Percentiles rank a stretch among this genome's conserved stretches.
Conservation (phyloP, 2,888 invertebrate genomes). For the Vanessa cardui region DNA sequence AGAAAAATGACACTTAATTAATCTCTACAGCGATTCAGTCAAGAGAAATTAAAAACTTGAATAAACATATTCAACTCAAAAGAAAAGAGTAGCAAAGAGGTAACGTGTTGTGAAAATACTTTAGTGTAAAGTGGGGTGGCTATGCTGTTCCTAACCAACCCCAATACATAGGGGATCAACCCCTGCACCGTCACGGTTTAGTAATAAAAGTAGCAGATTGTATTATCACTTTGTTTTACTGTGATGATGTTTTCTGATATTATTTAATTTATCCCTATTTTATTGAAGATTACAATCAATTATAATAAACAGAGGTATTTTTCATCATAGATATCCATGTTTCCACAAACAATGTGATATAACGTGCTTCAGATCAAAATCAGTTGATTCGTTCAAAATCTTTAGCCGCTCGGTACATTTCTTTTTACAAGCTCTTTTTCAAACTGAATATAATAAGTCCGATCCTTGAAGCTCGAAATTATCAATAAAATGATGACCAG, state of each 20-base stretch:
- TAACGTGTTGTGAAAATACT: constrained; percentile 33
- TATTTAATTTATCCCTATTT: too few species aligned
- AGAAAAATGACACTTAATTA: background rate
- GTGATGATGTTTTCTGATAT: background rate
- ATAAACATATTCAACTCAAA: constrained; percentile 7
- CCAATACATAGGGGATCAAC: constrained; percentile 37
- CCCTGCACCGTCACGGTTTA: constrained; percentile 18
- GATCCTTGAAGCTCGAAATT: too few species aligned
- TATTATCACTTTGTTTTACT: constrained; percentile 12
- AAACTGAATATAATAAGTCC: too few species aligned
- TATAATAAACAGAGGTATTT: too few species aligned
- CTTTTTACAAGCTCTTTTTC: too few species aligned
- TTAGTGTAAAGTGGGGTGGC: constrained; percentile 16
- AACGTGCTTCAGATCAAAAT: too few species aligned
- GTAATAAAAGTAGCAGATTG: constrained; percentile 20
- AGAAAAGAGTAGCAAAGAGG: constrained; percentile 6
- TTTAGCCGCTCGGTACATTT: too few species aligned
- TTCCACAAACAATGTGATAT: too few species aligned
- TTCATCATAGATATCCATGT: too few species aligned
- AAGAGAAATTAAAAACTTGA: constrained; percentile 5
- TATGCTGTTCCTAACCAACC: constrained; percentile 35
- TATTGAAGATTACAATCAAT: too few species aligned
- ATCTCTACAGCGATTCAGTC: background rate
- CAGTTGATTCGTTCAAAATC: too few species aligned
- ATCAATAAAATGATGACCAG: too few species aligned